phyloP scores from a whole-genome alignment of 2,113 vertebrate genomes.

The Rhabdornis inornatus region DNA sequence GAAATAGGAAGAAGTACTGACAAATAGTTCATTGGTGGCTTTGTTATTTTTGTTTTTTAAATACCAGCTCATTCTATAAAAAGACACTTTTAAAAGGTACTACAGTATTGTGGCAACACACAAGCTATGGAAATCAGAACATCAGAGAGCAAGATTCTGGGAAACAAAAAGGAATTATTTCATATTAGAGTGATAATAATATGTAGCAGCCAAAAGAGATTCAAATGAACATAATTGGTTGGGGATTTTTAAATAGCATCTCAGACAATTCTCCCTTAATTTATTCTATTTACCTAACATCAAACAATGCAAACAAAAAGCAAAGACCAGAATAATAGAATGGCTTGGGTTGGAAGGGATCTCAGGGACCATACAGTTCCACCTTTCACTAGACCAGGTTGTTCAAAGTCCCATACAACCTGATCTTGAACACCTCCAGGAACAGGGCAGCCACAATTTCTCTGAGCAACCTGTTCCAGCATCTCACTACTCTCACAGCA shows the following conservation, averaged over 20 bases:
- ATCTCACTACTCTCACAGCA: neutral
- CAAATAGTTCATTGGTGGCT: neutral
- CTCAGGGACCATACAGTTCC: neutral
- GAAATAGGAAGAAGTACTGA: neutral
- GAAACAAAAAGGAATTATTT: neutral
- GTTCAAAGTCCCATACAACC: neutral
- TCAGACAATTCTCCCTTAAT: neutral
- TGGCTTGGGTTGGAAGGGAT: neutral
- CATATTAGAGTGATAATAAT: neutral
- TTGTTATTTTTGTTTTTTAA: neutral
- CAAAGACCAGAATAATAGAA: neutral
- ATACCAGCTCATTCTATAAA: neutral
- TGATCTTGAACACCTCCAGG: neutral
- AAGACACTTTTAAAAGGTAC: neutral
- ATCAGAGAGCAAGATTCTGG: neutral
- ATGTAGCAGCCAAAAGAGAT: neutral
- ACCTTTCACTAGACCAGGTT: neutral
- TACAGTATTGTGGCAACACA: neutral
- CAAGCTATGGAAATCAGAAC: neutral
- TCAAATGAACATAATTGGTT: neutral
- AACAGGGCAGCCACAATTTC: neutral
- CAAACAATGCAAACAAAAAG: neutral
- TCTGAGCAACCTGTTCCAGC: neutral
- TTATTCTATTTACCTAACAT: neutral
- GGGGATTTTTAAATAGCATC: neutral